phyloP scores from a whole-genome alignment of 2,888 invertebrate genomes.

The Coelogynopora nodosa region DNA sequence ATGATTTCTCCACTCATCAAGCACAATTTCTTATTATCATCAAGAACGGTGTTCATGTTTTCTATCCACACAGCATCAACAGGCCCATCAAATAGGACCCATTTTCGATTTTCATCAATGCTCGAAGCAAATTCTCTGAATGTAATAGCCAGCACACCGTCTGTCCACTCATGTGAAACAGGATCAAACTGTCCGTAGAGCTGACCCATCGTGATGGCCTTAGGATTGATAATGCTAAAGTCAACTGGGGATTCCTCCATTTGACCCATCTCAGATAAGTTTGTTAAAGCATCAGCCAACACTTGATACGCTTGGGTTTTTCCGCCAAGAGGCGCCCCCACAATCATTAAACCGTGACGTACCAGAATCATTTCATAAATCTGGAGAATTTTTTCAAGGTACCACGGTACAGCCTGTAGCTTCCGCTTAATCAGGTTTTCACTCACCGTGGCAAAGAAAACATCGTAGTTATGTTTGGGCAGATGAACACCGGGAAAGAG shows the following conservation, averaged over 20 bases:
- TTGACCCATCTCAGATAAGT: conserved; percentile 54
- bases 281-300: conserved; percentile 59
- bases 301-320: conserved; percentile 61
- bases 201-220: conserved; percentile 62
- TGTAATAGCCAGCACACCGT: conserved; percentile 69
- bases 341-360: conserved; percentile 62
- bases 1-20: conserved; percentile 63
- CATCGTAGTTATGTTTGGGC: conserved; percentile 62
- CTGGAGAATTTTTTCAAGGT: conserved; percentile 65
- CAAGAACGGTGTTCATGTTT: conserved; percentile 91
- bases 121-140: conserved; percentile 62
- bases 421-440: conserved; percentile 59
- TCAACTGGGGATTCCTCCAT: conserved; percentile 58
- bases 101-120: conserved; percentile 73
- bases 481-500: conserved; percentile 62
- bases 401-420: conserved; percentile 60
- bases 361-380: conserved; percentile 63
- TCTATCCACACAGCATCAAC: conserved; percentile 96
- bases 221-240: conserved; percentile 61
- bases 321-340: conserved; percentile 62
- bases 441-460: conserved; percentile 57
- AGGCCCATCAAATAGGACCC: conserved; percentile 92
- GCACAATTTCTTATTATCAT: conserved; percentile 80
- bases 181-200: conserved; percentile 62
- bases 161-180: conserved; percentile 63